These are phyloP conservation scores for Allygus modestus DNA, from an alignment of 2,888 invertebrate genomes.

Conservation along the genomic window DNA sequence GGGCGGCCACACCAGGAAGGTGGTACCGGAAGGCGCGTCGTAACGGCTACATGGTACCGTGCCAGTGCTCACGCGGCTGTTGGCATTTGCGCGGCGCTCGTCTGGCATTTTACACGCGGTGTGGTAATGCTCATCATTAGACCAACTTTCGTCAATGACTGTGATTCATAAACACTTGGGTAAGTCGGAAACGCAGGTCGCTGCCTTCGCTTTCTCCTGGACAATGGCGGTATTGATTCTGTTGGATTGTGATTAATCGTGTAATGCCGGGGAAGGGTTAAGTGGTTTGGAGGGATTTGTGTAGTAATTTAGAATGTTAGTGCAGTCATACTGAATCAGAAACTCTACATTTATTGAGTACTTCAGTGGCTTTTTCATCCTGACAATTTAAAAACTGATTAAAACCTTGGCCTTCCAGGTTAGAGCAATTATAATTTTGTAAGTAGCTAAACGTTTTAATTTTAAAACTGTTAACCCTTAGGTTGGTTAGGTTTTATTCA, in stretches of 20 bases:
- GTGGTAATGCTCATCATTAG: slow-evolving; percentile 31
- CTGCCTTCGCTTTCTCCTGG: not conserved
- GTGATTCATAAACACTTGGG: slow-evolving; percentile 31
- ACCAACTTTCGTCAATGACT: slow-evolving; percentile 6
- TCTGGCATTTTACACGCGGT: not conserved
- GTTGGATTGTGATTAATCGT: not conserved
- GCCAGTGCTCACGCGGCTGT: not conserved
- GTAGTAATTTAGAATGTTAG: too few species aligned
- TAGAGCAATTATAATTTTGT: too few species aligned
- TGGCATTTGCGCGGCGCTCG: slow-evolving; percentile 1
- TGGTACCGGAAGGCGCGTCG: not conserved
- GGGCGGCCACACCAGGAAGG: not conserved
- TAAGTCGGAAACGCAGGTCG: not conserved
- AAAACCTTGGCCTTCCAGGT: too few species aligned
- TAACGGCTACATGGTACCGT: not conserved
- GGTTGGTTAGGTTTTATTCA: too few species aligned
- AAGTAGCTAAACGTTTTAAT: too few species aligned
- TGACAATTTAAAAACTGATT: too few species aligned
- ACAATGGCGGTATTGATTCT: slow-evolving; percentile 3
- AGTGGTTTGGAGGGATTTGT: not conserved
- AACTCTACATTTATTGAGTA: too few species aligned
- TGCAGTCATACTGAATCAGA: too few species aligned
- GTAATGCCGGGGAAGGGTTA: not conserved
- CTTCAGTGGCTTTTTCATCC: too few species aligned
- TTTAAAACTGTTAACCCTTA: too few species aligned